Base-by-base conservation (phyloP, 2,797 vertebrate genomes). In the Rhinogobio ventralis region DNA sequence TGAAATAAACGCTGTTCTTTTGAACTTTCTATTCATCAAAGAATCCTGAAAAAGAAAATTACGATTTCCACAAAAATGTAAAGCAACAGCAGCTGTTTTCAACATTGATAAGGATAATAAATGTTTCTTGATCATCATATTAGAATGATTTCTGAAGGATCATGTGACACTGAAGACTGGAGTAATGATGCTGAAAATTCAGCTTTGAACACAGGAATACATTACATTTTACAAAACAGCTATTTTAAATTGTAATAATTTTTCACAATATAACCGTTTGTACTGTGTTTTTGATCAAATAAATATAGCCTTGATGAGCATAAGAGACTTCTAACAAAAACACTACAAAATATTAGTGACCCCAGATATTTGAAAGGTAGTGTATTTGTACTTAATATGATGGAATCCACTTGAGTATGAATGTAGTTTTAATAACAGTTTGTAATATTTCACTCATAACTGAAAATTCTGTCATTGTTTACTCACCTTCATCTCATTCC, bases 161-260 rank as follows among this genome's bases (percentile, higher is more conserved):
- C n/a, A 17, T 28, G 15, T 72, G 69, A 28, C n/a, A 28, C 42
- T 46, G 6, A 46, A 49, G 45, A 72, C 3, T 39, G 39, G 39
- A 10, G 39, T 9, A 42, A 10, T 9, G 39, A 42, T n/a, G n/a
- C n/a, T n/a, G n/a, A n/a, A n/a, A n/a, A n/a, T n/a, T n/a, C n/a
- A n/a, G n/a, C n/a, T 74, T 53, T 39, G 7, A 8, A 8, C 39
- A 42, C 8, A 10, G 39, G 39, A 42, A 42, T 42, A 42, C 9
- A 42, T 42, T 42, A 9, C 39, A 42, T 42, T 42, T 42, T 9
- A 42, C 15, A 4, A 74, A 33, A 53, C 19, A 11, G 2, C 3
- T 74, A 33, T 74, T 74, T 74, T 51, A 13, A 53, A 33, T 74
- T 55, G 19, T n/a, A 75, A 53, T 33, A 33, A 23, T 36, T 53